These are phyloP conservation scores for Numenius phaeopus DNA, from an alignment of 2,797 vertebrate genomes.

Conservation along the genomic window DNA sequence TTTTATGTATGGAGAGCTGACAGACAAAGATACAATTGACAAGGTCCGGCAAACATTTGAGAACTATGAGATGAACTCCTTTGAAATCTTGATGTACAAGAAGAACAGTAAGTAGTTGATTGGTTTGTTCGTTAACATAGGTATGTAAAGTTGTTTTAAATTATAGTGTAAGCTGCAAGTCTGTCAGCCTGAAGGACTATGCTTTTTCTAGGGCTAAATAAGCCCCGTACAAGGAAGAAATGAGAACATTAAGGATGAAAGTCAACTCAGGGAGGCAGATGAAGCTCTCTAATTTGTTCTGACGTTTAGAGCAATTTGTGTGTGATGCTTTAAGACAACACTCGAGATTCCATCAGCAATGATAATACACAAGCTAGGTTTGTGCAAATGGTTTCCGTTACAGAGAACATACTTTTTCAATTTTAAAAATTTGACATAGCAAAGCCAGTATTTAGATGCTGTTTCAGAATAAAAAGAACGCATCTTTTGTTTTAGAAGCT, in stretches of 20 bases:
- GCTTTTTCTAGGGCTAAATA: background rate
- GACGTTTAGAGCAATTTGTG: slow-evolving; percentile 17
- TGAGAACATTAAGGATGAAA: slow-evolving; percentile 17
- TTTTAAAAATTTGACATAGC: background rate
- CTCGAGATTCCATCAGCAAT: background rate
- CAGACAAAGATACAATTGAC: slow-evolving; percentile 91
- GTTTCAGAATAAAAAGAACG: background rate
- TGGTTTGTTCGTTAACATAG: background rate
- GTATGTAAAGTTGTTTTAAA: background rate
- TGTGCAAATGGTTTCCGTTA: background rate
- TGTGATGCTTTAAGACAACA: slow-evolving; percentile 46
- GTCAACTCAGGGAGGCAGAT: background rate
- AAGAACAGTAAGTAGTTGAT: slow-evolving; percentile 91
- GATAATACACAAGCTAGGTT: background rate
- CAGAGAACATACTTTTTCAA: background rate
- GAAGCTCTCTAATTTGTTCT: slow-evolving; percentile 29
- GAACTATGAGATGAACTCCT: slow-evolving; percentile 95
- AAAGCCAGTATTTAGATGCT: background rate
- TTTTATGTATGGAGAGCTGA: slow-evolving; percentile 97
- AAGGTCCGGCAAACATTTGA: slow-evolving; percentile 94
- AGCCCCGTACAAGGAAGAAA: background rate
- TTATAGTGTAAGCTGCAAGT: background rate
- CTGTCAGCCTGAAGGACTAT: background rate
- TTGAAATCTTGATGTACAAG: slow-evolving; percentile 98
- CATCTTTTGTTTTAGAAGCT: background rate